Percentiles rank a stretch among this genome's conserved stretches.
phyloP scores from a whole-genome alignment of 2,888 invertebrate species.

The Noctua janthe region DNA sequence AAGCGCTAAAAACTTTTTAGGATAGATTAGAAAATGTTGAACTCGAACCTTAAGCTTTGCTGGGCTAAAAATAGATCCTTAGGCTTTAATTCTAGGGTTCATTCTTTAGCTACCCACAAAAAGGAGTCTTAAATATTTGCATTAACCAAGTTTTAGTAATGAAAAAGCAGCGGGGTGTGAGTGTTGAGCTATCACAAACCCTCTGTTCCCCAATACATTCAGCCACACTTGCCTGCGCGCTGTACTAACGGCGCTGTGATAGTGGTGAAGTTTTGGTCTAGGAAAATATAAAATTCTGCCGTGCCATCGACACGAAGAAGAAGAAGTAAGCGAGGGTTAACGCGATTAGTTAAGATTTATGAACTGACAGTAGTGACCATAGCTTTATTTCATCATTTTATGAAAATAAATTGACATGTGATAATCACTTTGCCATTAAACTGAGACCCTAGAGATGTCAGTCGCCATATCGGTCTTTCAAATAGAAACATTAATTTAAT shows the following conservation, averaged over 20 bases:
- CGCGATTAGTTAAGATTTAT: not conserved
- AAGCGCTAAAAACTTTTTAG: constrained; percentile 1
- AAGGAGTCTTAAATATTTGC: not conserved
- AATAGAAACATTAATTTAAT: not conserved
- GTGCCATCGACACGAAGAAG: too few species aligned
- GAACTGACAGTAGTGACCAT: not conserved
- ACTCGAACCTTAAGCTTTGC: not conserved
- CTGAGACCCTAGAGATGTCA: not conserved
- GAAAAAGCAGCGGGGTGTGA: not conserved
- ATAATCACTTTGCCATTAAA: not conserved
- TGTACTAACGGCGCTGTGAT: not conserved
- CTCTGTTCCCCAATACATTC: not conserved
- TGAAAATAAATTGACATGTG: not conserved
- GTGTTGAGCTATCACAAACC: not conserved
- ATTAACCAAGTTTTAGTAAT: not conserved
- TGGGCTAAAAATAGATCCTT: not conserved
- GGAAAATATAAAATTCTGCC: too few species aligned
- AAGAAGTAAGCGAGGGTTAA: too few species aligned
- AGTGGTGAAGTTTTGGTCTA: too few species aligned
- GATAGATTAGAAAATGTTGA: constrained; percentile 28
- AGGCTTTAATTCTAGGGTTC: not conserved
- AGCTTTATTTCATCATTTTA: not conserved
- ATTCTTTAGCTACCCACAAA: not conserved
- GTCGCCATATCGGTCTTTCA: not conserved
- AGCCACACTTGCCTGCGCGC: not conserved